Base-by-base conservation (phyloP, 2,888 invertebrate genomes). In the Drosophila testacea region DNA sequence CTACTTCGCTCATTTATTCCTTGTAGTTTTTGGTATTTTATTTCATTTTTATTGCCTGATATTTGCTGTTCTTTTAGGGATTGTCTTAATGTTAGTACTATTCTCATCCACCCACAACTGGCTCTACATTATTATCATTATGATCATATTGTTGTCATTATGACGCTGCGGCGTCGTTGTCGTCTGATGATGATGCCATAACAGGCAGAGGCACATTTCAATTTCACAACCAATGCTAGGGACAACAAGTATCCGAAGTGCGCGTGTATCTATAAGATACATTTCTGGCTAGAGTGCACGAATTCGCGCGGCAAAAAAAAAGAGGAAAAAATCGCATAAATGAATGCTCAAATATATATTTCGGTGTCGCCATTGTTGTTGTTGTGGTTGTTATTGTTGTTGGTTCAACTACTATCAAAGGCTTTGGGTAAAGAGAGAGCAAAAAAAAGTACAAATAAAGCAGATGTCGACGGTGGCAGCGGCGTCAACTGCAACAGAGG, bases 331-430 rank as follows among this genome's bases (percentile, higher is more conserved):
- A 22, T 79, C 83, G 88, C 83, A 88, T 88, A 83, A 79, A 88
- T 88, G 87, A 83, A 83, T 83, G 83, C 81, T 81, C 67, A 83
- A 83, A 83, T 56, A 56, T 81, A 83, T 83, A 83, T 88, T 81
- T 80, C 57, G 85, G 72, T 65, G 72, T 62, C 56, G 81, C 59
- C 68, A 69, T 69, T 75, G 64, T 71, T 79, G 66, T 69, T 75
- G 64, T 71, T 79, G 66, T 76, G 79, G 59, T 69, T 7, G 30
- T 30, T 59, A 22, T 47, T 48, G 59, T 28, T 47, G 32, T 34
- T 83, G 64, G 69, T 79, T 59, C 68, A 64, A 76, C 83, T 83
- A 77, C 83, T 78, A 79, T 79, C 72, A 88, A 83, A 83, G 83
- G 83, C 72, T 85, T 83, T 83, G 60, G 28, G 69, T 51, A 62